Conservation (phyloP, 2,888 invertebrate genomes). For the Ophion slaviceki region DNA sequence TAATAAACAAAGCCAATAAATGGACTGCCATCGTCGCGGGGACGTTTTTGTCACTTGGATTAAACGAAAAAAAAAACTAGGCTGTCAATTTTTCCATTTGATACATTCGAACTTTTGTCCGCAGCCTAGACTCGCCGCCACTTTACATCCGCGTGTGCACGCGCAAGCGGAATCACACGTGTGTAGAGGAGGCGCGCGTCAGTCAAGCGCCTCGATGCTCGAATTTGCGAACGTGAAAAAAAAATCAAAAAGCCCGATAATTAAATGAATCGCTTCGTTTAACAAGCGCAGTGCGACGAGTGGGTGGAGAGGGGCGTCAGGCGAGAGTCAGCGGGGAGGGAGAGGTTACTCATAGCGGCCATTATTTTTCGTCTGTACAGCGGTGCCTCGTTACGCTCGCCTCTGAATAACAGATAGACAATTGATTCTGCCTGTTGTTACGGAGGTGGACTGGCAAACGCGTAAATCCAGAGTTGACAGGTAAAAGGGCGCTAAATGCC, state of each 20-base stretch:
- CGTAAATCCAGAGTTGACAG: not conserved
- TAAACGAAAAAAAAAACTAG: constrained; percentile 5
- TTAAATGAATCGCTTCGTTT: constrained; percentile 58
- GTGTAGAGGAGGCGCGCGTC: not conserved
- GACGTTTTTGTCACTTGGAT: not conserved
- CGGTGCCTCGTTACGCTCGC: constrained; percentile 45
- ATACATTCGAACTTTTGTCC: constrained; percentile 1
- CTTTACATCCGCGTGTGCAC: not conserved
- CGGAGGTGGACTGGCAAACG: not conserved
- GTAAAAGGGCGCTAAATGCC: constrained; percentile 1
- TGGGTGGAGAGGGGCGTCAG: not conserved
- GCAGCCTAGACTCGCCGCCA: not conserved
- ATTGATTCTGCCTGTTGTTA: constrained; percentile 50
- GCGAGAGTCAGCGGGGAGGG: constrained; percentile 1
- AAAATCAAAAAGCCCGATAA: constrained; percentile 41
- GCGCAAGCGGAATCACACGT: constrained; percentile 20
- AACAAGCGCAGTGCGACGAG: constrained; percentile 27
- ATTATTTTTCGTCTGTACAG: constrained; percentile 53
- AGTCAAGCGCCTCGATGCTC: constrained; percentile 2
- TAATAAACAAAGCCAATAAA: not conserved
- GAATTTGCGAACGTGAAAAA: constrained; percentile 27
- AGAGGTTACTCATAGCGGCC: constrained; percentile 40
- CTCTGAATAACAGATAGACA: constrained; percentile 26
- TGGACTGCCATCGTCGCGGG: not conserved
- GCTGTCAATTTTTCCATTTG: not conserved